phyloP scores from a whole-genome alignment of 2,113 vertebrate species.

The Choloepus hoffmanni region DNA sequence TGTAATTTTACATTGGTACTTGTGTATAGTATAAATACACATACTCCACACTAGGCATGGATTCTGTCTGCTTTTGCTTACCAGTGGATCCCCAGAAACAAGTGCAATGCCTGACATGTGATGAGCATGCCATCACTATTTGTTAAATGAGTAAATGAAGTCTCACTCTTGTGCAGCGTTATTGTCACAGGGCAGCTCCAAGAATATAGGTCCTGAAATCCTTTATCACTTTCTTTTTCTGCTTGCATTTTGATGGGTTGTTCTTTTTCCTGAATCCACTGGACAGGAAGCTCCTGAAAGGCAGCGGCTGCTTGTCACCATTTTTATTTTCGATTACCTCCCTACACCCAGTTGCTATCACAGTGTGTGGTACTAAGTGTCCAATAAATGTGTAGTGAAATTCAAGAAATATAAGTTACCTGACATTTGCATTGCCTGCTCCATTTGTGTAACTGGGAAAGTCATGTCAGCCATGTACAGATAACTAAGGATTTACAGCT shows the following conservation, averaged over 20 bases:
- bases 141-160: not conserved
- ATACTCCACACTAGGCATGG: not conserved
- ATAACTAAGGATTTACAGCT: constrained; percentile 27
- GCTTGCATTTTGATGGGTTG: not conserved
- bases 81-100: not conserved
- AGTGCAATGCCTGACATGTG: not conserved
- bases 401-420: not conserved
- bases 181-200: not conserved
- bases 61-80: not conserved
- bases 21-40: not conserved
- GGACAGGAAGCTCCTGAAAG: constrained; percentile 2
- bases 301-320: not conserved
- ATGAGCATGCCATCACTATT: not conserved
- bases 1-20: not conserved
- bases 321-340: not conserved
- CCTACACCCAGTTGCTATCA: not conserved
- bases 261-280: not conserved
- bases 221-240: not conserved
- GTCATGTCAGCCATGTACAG: not conserved
- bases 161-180: not conserved
- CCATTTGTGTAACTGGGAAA: constrained; percentile 23
- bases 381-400: not conserved
- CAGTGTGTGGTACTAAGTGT: not conserved
- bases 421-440: not conserved
- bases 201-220: not conserved